phyloP scores from a whole-genome alignment of 2,797 vertebrate genomes.

The Agapornis canus region DNA sequence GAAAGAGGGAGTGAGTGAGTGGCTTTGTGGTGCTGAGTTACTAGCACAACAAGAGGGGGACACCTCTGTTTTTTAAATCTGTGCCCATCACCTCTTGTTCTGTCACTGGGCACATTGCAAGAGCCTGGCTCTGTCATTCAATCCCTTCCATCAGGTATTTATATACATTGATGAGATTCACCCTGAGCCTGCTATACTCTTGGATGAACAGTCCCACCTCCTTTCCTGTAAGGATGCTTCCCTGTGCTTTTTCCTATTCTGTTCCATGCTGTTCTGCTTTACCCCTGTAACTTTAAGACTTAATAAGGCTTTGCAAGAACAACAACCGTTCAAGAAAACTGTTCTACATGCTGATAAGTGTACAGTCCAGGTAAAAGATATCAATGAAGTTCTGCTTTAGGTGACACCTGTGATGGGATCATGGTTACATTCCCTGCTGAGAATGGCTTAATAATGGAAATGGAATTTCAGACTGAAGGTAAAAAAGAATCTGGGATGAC shows the following conservation, averaged over 20 bases:
- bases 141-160: neutral
- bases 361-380: neutral
- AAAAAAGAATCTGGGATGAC: neutral
- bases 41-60: neutral
- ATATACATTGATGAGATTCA: neutral
- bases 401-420: neutral
- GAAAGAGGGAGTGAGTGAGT: neutral
- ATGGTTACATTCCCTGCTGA: neutral
- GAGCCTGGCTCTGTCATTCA: neutral
- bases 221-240: neutral
- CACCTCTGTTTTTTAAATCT: neutral
- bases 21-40: neutral
- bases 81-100: neutral
- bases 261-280: neutral
- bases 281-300: neutral
- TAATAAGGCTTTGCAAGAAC: neutral
- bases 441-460: neutral
- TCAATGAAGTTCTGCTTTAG: neutral
- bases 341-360: neutral
- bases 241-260: neutral
- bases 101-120: neutral
- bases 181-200: neutral
- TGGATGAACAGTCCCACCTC: neutral
- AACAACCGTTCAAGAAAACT: neutral
- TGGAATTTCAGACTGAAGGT: neutral